phyloP scores from a whole-genome alignment of 2,113 vertebrate species.

The Tupaia tana region DNA sequence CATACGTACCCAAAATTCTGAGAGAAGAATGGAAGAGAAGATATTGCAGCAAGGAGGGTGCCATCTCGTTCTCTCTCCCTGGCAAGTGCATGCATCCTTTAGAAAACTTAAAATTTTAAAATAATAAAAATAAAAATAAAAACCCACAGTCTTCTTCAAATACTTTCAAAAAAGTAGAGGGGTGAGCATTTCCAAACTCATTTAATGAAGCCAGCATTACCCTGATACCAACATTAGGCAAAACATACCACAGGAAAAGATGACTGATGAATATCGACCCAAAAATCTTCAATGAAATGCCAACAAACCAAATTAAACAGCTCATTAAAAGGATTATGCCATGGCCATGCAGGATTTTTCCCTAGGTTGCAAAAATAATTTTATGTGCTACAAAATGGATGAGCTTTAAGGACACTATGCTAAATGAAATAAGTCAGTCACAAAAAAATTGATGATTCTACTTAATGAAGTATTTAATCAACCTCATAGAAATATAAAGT shows the following conservation, averaged over 20 bases:
- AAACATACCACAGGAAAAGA: not conserved
- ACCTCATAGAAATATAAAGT: not conserved
- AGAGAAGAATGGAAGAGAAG: too few species aligned
- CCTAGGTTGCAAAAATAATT: not conserved
- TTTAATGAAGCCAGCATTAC: not conserved
- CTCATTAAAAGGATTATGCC: not conserved
- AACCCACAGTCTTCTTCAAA: not conserved
- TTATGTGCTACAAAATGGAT: not conserved
- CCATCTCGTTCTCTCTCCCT: too few species aligned
- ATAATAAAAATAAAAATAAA: not conserved
- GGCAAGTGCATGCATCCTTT: too few species aligned
- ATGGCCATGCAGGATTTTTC: not conserved
- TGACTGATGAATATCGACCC: not conserved
- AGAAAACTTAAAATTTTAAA: too few species aligned
- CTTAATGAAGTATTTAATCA: conserved; percentile 7
- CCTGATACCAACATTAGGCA: not conserved
- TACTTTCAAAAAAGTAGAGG: not conserved
- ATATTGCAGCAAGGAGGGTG: too few species aligned
- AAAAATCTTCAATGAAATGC: not conserved
- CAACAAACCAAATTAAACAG: not conserved
- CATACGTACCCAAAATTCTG: too few species aligned
- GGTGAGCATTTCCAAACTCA: not conserved
- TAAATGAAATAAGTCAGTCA: not conserved
- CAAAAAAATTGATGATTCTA: not conserved
- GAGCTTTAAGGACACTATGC: not conserved